Conservation (phyloP, 2,113 vertebrate genomes). For the Crocuta crocuta region DNA sequence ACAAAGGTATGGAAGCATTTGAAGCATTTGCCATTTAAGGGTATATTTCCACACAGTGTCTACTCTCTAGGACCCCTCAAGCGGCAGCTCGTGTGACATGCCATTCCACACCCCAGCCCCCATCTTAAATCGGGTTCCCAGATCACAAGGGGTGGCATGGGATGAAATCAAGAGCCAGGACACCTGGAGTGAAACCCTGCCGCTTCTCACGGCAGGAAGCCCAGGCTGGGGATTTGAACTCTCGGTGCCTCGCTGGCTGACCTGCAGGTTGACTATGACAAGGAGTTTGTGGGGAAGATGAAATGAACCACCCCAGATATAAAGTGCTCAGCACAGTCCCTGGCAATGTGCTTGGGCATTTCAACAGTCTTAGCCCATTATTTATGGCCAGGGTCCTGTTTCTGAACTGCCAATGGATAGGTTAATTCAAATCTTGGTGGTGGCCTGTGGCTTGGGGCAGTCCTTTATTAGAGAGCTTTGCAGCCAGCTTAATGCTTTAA, state of each 20-base stretch:
- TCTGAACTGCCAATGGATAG: not conserved
- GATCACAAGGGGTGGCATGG: fast-evolving
- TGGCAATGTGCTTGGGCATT: fast-evolving
- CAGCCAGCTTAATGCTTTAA: not conserved
- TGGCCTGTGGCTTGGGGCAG: not conserved
- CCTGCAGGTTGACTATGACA: fast-evolving
- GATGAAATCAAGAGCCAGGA: not conserved
- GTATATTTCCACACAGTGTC: not conserved
- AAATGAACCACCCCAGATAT: not conserved
- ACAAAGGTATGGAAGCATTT: not conserved
- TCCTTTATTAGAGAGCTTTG: not conserved
- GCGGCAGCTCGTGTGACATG: not conserved
- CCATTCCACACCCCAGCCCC: not conserved
- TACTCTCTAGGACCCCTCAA: fast-evolving
- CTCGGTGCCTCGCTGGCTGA: not conserved
- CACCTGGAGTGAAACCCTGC: not conserved
- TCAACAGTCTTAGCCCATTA: fast-evolving
- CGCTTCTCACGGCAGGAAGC: too few species aligned
- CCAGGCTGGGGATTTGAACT: not conserved
- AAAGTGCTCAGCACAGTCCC: not conserved
- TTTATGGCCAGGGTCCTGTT: not conserved
- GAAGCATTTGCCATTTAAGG: not conserved
- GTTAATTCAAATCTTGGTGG: not conserved
- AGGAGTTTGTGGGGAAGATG: not conserved
- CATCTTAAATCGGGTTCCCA: not conserved